A percentile compares a stretch with the other conserved stretches of the same genome.
phyloP scores from a whole-genome alignment of 2,888 invertebrate species.

The Atrina japonica region DNA sequence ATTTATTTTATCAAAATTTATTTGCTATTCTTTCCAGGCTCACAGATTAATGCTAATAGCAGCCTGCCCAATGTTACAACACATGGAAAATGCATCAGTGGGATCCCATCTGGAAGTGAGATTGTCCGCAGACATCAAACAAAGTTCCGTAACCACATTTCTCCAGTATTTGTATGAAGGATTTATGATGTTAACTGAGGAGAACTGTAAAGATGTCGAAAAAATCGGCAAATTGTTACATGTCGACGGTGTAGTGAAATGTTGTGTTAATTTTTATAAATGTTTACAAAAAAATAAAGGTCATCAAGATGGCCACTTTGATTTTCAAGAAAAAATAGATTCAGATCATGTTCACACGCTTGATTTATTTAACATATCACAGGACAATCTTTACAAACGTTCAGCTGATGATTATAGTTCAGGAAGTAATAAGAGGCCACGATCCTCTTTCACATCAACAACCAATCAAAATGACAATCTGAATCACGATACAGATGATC shows the following conservation, averaged over 20 bases:
- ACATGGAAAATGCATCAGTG: constrained; percentile 40
- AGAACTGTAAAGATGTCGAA: constrained; percentile 47
- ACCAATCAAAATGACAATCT: neutral
- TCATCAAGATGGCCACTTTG: constrained; percentile 17
- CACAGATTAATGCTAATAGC: constrained; percentile 51
- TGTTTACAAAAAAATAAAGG: constrained; percentile 34
- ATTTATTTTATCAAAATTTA: too few species aligned
- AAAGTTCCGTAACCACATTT: constrained; percentile 43
- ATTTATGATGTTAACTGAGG: constrained; percentile 52
- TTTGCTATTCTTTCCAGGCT: too few species aligned
- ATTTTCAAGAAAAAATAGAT: constrained; percentile 39
- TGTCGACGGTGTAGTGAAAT: constrained; percentile 48
- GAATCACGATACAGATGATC: constrained; percentile 5
- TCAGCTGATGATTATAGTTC: neutral
- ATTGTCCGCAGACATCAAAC: constrained; percentile 43
- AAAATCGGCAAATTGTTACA: constrained; percentile 49
- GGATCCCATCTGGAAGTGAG: constrained; percentile 47
- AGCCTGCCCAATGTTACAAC: constrained; percentile 51
- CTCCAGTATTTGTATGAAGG: constrained; percentile 52
- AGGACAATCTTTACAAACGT: constrained; percentile 15
- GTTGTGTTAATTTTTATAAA: constrained; percentile 48
- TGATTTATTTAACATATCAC: constrained; percentile 31
- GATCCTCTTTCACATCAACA: constrained; percentile 6
- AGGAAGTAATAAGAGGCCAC: constrained; percentile 16
- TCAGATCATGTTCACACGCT: constrained; percentile 42